Base-by-base conservation (phyloP, 2,888 invertebrate species). In the Acrobasis repandana region DNA sequence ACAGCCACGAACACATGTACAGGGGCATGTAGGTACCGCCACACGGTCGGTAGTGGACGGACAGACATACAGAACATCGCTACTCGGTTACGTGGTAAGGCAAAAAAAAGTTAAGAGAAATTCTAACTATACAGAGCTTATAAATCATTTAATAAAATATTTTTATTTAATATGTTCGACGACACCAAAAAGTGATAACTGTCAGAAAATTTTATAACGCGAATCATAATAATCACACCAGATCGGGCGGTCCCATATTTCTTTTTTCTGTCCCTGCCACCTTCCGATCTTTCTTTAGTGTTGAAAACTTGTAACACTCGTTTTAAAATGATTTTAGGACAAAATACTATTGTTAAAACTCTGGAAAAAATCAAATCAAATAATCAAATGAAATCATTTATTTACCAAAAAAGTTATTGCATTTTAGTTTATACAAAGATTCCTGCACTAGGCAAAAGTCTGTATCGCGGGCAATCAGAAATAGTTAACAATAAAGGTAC, bases 81-180 rank as follows among this genome's bases (percentile, higher is more conserved):
- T 83, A 86, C 89, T 82, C 84, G 80, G 81, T 83, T 86, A 86
- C 87, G 82, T 76, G 71, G 70, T 69, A 73, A 75, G 83, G 79
- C 77, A 74, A 79, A 85, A 83, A 76, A 73, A 71, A 66, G 76
- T 74, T 69, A 67, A 73, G 74, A 77, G 77, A 76, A 75, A 72
- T 71, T 69, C 65, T 70, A 69, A 65, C 1, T 72, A 0, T 76
- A 71, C 69, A 73, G 85, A 88, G 89, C 34, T 77, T 84, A 50
- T 74, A 46, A 33, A 61, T 64, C 68, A 14, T 9, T 49, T 18
- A 49, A 6, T 16, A 61, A 51, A 34, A 33, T 43, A 14, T 43
- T 3, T 14, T 14, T 14, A 43, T 14, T 14, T 14, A 14, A 11
- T 43, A 14, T n/a, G 1, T 43, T 1, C 4, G 10, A 38, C 38